phyloP scores from a whole-genome alignment of 2,888 invertebrate genomes.

The Tetranychus piercei region DNA sequence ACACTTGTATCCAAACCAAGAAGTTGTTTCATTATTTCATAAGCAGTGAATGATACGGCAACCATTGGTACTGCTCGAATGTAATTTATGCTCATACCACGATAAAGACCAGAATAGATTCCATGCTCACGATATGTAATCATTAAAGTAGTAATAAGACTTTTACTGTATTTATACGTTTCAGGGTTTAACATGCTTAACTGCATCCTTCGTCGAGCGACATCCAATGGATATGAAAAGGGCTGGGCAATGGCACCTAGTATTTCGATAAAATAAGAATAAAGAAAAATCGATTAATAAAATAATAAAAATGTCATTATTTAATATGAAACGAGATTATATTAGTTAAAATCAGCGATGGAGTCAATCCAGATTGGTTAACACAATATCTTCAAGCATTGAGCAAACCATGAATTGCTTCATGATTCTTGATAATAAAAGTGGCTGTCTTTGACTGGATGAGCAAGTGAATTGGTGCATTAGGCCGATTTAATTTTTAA shows the following conservation, averaged over 20 bases:
- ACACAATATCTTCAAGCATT: too few relatives aligned
- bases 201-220: conserved; percentile 75
- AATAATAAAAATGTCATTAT: neutral
- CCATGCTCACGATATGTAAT: conserved; percentile 65
- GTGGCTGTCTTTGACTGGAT: too few relatives aligned
- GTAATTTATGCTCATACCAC: conserved; percentile 82
- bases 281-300: too few relatives aligned
- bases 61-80: conserved; percentile 82
- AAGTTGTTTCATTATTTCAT: conserved; percentile 64
- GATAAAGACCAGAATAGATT: conserved; percentile 54
- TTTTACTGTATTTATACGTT: conserved; percentile 43
- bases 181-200: conserved; percentile 66
- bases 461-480: too few relatives aligned
- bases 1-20: conserved; percentile 48
- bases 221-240: conserved; percentile 60
- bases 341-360: neutral
- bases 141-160: conserved; percentile 50
- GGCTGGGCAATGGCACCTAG: conserved; percentile 59
- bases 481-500: neutral
- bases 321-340: neutral
- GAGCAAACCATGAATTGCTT: neutral
- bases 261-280: too few relatives aligned
- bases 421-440: too few relatives aligned
- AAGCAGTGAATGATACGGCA: conserved; percentile 69
- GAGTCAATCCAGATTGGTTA: neutral